phyloP scores from a whole-genome alignment of 2,888 invertebrate genomes.

The Lepas anatifera region DNA sequence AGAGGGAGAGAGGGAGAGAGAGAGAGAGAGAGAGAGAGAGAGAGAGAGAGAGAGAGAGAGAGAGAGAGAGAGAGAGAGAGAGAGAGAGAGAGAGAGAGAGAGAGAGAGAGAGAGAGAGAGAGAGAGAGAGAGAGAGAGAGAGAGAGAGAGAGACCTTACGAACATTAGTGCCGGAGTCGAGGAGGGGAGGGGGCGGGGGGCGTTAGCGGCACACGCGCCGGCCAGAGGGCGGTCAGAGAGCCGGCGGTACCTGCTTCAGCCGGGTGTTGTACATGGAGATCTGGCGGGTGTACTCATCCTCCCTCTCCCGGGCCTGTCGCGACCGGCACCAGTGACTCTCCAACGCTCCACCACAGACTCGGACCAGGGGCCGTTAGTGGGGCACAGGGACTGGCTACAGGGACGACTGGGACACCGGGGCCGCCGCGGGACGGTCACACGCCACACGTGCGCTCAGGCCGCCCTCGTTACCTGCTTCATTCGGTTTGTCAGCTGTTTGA shows the following conservation, averaged over 20 bases:
- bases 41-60: not conserved
- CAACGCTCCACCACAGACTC: too few relatives aligned
- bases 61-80: not conserved
- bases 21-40: not conserved
- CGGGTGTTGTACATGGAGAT: constrained; percentile 17
- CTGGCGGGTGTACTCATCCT: constrained; percentile 19
- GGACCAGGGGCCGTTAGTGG: too few relatives aligned
- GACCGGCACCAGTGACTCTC: too few relatives aligned
- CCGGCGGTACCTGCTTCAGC: constrained; percentile 18
- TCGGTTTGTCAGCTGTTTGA: constrained; percentile 95
- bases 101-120: not conserved
- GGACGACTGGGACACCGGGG: too few relatives aligned
- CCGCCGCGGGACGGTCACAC: too few relatives aligned
- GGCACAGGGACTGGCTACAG: too few relatives aligned
- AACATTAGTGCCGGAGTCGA: too few relatives aligned
- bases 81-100: not conserved
- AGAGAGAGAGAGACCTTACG: not conserved
- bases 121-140: not conserved
- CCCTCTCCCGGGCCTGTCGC: constrained; percentile 19
- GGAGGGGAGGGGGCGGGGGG: too few relatives aligned
- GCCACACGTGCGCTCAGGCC: not conserved
- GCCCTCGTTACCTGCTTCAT: constrained; percentile 94
- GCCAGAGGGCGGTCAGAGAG: too few relatives aligned
- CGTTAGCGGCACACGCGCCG: too few relatives aligned
- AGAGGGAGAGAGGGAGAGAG: not conserved